Base-by-base conservation (phyloP, 2,888 invertebrate species). In the Noctuana brunneofusca region DNA sequence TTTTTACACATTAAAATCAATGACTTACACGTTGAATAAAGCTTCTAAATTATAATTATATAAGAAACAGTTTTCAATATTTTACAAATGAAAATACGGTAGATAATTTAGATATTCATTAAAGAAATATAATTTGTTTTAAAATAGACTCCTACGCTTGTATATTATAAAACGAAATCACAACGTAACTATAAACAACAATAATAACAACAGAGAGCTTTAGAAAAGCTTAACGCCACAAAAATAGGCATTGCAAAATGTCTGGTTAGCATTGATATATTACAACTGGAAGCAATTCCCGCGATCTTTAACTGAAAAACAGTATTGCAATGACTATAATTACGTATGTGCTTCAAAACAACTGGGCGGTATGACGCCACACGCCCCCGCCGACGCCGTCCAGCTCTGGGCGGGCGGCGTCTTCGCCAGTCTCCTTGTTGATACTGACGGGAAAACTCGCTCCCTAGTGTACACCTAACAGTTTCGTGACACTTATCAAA, bases 371-470 rank as follows among this genome's bases (percentile, higher is more conserved):
- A 64, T 73, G 67, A 71, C 71, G 71, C 68, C 67, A 64, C 64
- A 71, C 75, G 71, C 82, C 83, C 81, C 85, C 80, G 80, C 69
- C 41, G 65, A 70, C 68, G 75, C 70, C 73, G 71, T 70, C 60
- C 71, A 74, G 63, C 66, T 71, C 14, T 85, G 80, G 89, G 89
- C 89, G 89, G 89, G 85, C 87, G 83, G 84, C 68, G 71, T 65
- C 65, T 66, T 68, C 70, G 70, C 75, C 89, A 90, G 90, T 91
- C 80, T 75, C 75, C 76, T 73, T 76, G 76, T 74, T 72, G 87
- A 80, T 77, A 80, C 73, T 81, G 80, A 64, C 68, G 77, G 71
- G 87, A 77, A 75, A 82, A 80, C 87, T 81, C 80, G 89, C 73
- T 73, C 75, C 75, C 69, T 65, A 65, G 82, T 71, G 58, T 24